phyloP scores from a whole-genome alignment of 2,888 invertebrate species.

The Microplitis manilae region DNA sequence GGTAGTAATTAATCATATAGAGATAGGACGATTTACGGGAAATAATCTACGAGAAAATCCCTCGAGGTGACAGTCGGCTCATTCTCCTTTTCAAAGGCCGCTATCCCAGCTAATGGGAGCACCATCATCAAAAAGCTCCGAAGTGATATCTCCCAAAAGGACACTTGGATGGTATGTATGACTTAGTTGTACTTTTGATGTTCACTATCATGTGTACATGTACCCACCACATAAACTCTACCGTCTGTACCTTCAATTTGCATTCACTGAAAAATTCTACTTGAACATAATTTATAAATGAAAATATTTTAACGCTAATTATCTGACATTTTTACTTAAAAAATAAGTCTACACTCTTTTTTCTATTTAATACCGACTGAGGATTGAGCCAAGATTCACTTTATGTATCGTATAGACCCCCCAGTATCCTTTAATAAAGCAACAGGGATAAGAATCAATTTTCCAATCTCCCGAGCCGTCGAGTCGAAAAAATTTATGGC shows the following conservation, averaged over 20 bases:
- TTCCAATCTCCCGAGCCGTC: conserved; percentile 54
- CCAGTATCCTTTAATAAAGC: conserved; percentile 43
- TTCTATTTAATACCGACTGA: not conserved
- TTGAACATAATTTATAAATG: not conserved
- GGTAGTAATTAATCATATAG: conserved; percentile 18
- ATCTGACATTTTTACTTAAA: not conserved
- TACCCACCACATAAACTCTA: too few relatives aligned
- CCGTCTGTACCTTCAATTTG: not conserved
- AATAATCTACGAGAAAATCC: conserved; percentile 14
- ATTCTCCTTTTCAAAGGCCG: conserved; percentile 16
- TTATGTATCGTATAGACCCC: conserved; percentile 37
- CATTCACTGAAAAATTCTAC: conserved; percentile 4
- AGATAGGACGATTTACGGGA: conserved; percentile 1
- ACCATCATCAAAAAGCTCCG: conserved; percentile 22
- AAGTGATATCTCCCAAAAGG: conserved; percentile 25
- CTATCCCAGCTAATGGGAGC: conserved; percentile 24
- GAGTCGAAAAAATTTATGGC: conserved; percentile 50
- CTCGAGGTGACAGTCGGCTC: conserved; percentile 25
- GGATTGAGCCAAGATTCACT: conserved; percentile 33
- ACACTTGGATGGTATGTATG: conserved; percentile 24
- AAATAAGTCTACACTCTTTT: not conserved
- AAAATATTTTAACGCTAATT: not conserved
- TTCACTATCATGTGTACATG: conserved; percentile 5
- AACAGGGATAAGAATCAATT: conserved; percentile 52
- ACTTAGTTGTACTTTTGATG: conserved; percentile 26